Evolutionary conservation across 35 echinoderm and acorn worm genomes (phyloP).

Genomic region (Amphiura filiformis): DNA sequence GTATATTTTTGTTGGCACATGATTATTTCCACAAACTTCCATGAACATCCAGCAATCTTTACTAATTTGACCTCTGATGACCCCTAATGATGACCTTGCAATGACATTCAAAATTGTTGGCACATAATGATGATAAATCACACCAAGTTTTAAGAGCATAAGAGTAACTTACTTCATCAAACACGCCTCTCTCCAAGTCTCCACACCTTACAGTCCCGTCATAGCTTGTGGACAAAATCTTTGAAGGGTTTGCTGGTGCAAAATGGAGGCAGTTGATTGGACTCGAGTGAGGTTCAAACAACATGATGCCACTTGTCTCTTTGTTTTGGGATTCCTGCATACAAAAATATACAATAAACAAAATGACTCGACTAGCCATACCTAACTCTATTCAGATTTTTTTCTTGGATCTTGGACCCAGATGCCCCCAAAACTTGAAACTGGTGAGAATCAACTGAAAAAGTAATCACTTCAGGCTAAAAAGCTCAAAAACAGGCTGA

Average conservation of each 20-base stretch:
- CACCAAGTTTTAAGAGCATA: background rate
- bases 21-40: too few relatives aligned
- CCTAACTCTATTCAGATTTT: too few relatives aligned
- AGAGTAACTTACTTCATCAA: conserved; percentile 74
- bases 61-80: too few relatives aligned
- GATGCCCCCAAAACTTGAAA: too few relatives aligned
- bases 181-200: conserved; percentile 68
- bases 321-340: conserved; percentile 37
- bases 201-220: conserved; percentile 90
- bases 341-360: background rate
- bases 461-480: too few relatives aligned
- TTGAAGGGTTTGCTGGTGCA: conserved; percentile 31
- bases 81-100: too few relatives aligned
- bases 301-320: conserved; percentile 46
- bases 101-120: background rate
- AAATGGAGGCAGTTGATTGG: conserved; percentile 75
- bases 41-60: too few relatives aligned
- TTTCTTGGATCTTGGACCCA: too few relatives aligned
- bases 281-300: conserved; percentile 58
- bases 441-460: too few relatives aligned
- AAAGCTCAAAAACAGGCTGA: too few relatives aligned
- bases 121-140: background rate
- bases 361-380: too few relatives aligned
- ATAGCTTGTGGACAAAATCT: conserved; percentile 71
- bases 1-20: too few relatives aligned